Evolutionary conservation across 2,797 vertebrate genomes (phyloP).

Genomic region (Melopsittacus undulatus): DNA sequence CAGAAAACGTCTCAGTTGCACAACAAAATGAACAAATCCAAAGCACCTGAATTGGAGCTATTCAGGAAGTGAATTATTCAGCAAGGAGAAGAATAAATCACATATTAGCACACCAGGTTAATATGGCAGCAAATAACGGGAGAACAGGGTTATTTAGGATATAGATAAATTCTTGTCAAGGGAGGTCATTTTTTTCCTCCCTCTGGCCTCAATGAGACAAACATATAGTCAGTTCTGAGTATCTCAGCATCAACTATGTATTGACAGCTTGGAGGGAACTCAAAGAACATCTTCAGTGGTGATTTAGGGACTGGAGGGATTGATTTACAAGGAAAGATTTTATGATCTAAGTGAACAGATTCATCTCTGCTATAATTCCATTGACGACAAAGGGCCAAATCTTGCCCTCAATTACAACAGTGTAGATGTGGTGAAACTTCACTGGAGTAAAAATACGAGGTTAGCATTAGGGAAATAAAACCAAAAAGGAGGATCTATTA

Average conservation of each 20-base stretch:
- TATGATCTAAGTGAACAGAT: conserved; percentile 64
- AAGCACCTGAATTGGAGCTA: conserved; percentile 24
- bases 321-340: conserved; percentile 75
- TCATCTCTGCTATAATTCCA: conserved; percentile 44
- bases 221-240: conserved; percentile 54
- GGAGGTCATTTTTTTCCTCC: conserved; percentile 38
- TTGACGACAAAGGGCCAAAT: conserved; percentile 51
- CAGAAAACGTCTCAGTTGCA: neutral
- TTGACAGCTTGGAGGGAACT: conserved; percentile 74
- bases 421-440: neutral
- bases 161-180: conserved; percentile 61
- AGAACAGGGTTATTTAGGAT: conserved; percentile 56
- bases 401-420: conserved; percentile 37
- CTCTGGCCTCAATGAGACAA: conserved; percentile 38
- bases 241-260: conserved; percentile 66
- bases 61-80: conserved; percentile 25
- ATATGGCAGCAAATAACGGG: conserved; percentile 56
- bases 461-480: neutral
- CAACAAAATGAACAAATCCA: neutral
- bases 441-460: neutral
- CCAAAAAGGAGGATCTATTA: conserved; percentile 17
- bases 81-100: conserved; percentile 53
- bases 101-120: conserved; percentile 60
- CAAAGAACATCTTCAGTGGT: conserved; percentile 67
- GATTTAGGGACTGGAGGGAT: conserved; percentile 70